Percentiles rank a stretch among this genome's conserved stretches.
phyloP scores from a whole-genome alignment of 2,888 invertebrate species.

The Sialis lutaria region DNA sequence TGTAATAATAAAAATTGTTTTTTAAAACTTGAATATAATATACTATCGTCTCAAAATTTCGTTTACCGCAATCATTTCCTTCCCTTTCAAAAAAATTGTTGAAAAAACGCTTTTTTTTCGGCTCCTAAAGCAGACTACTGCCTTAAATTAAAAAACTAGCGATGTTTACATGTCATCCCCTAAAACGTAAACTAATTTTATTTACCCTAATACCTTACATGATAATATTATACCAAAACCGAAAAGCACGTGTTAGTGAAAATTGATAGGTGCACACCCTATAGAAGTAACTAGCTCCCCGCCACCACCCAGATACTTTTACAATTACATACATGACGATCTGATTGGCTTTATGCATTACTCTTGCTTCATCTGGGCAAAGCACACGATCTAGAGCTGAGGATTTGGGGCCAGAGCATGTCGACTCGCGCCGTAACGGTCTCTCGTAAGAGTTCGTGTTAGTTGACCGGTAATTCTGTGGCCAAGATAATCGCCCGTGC shows the following conservation, averaged over 20 bases:
- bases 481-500: constrained; percentile 38
- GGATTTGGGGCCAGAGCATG: constrained; percentile 24
- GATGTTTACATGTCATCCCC: neutral
- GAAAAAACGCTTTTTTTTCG: too few species aligned
- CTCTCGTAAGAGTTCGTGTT: constrained; percentile 15
- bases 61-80: too few species aligned
- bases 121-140: too few species aligned
- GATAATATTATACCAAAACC: neutral
- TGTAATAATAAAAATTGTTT: too few species aligned
- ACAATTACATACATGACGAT: constrained; percentile 63
- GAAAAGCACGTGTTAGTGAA: neutral
- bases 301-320: constrained; percentile 1
- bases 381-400: constrained; percentile 37
- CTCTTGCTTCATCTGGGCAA: constrained; percentile 58
- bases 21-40: too few species aligned
- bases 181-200: too few species aligned
- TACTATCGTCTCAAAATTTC: too few species aligned
- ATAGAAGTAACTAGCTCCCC: constrained; percentile 3
- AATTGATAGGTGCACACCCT: constrained; percentile 5
- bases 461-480: constrained; percentile 24
- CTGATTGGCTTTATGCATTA: constrained; percentile 71
- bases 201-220: too few species aligned
- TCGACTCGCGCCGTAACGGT: constrained; percentile 24
- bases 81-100: too few species aligned
- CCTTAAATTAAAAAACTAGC: too few species aligned